These are phyloP conservation scores for Pteropus alecto DNA, from an alignment of 2,113 vertebrate genomes.

Conservation along the genomic window DNA sequence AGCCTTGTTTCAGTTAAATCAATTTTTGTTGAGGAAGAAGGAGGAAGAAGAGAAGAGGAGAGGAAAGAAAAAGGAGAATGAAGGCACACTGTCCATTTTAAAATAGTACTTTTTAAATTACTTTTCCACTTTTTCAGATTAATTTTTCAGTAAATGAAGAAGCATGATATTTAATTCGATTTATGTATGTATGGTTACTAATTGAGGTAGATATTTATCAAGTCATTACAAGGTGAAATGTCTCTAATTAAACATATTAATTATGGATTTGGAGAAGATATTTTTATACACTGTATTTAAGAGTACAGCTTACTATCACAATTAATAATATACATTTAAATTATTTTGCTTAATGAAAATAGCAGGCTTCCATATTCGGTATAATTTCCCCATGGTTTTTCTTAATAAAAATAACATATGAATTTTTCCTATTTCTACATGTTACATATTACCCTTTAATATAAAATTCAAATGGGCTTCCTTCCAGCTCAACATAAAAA, in stretches of 20 bases:
- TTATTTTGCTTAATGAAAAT: not conserved
- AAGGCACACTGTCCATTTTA: not conserved
- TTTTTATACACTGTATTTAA: not conserved
- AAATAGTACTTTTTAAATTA: not conserved
- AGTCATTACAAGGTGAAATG: constrained; percentile 19
- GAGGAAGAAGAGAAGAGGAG: not conserved
- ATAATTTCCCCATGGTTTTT: not conserved
- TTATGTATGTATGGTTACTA: not conserved
- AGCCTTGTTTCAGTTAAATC: not conserved
- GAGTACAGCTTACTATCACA: not conserved
- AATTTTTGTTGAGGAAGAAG: not conserved
- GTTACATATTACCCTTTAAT: not conserved
- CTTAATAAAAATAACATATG: constrained; percentile 4
- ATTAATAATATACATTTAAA: not conserved
- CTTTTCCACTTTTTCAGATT: constrained; percentile 25
- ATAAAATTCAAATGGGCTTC: not conserved
- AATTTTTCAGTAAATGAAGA: not conserved
- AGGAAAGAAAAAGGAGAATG: not conserved
- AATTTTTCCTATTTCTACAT: constrained; percentile 31
- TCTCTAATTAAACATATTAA: constrained; percentile 30
- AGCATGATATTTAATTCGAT: not conserved
- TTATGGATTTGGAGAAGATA: not conserved
- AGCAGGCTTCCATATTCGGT: not conserved
- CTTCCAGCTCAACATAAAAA: not conserved
- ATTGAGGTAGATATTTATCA: not conserved